Evolutionary conservation across 2,797 vertebrate species (phyloP).

Genomic region (Clangula hyemalis): DNA sequence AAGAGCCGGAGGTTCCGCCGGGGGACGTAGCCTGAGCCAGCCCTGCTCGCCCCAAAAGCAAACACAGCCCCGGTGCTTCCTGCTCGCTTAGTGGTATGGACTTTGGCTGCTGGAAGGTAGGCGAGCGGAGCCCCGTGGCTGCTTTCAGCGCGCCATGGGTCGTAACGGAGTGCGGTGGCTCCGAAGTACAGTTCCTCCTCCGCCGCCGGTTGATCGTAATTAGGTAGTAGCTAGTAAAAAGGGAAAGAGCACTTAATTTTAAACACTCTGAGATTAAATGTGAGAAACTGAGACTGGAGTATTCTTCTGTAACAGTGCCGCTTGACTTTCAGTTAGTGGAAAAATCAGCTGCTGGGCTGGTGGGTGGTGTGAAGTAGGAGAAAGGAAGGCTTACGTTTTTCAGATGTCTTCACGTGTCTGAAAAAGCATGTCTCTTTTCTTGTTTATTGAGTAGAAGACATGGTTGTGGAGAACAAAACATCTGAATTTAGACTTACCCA

Average conservation of each 20-base stretch:
- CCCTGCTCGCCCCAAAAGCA: conserved; percentile 20
- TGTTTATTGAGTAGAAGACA: accelerated
- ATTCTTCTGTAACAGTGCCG: not conserved
- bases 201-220: not conserved
- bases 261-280: not conserved
- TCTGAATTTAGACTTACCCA: accelerated
- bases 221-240: not conserved
- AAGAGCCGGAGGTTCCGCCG: accelerated
- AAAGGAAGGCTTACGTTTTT: not conserved
- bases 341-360: not conserved
- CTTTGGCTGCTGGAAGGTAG: conserved; percentile 17
- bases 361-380: not conserved
- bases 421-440: not conserved
- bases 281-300: not conserved
- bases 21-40: not conserved
- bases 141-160: not conserved
- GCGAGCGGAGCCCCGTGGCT: not conserved
- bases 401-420: not conserved
- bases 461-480: not conserved
- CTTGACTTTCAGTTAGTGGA: conserved; percentile 16
- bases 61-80: conserved; percentile 38
- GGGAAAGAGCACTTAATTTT: not conserved
- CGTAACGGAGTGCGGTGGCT: not conserved
- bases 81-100: not conserved
- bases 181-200: not conserved